phyloP scores from a whole-genome alignment of 2,113 vertebrate species.

The Leuciscus idus region DNA sequence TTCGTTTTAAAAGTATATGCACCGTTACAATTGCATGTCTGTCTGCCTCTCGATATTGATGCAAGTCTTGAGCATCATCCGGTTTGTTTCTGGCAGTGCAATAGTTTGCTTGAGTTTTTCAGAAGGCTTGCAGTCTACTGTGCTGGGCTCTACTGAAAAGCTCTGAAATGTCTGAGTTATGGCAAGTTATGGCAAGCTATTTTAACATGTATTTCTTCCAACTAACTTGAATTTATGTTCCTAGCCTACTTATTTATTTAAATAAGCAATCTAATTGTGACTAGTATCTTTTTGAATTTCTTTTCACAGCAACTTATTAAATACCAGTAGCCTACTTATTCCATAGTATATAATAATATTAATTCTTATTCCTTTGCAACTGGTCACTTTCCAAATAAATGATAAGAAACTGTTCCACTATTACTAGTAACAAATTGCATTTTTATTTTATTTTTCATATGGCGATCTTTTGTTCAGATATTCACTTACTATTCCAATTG shows the following conservation, averaged over 20 bases:
- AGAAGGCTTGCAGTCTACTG: not conserved
- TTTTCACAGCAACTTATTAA: not conserved
- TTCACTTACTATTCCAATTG: not conserved
- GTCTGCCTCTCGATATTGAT: not conserved
- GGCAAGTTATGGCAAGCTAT: not conserved
- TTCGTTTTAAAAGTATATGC: not conserved
- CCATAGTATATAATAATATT: not conserved
- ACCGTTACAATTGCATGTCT: not conserved
- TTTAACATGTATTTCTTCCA: not conserved
- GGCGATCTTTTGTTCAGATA: not conserved
- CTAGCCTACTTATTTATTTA: not conserved
- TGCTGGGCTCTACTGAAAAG: not conserved
- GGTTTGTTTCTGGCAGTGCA: not conserved
- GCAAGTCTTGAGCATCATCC: not conserved
- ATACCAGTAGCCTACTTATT: not conserved
- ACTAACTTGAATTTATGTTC: not conserved
- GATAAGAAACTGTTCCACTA: not conserved
- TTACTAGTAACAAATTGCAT: not conserved
- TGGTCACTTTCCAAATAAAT: not conserved
- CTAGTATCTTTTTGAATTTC: not conserved
- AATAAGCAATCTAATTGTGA: not conserved
- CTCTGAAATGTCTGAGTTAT: not conserved
- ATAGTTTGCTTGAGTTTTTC: constrained; percentile 9
- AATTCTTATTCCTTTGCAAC: not conserved
- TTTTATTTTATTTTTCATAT: not conserved